Evolutionary conservation across 2,888 invertebrate species (phyloP).

Genomic region (Ophion ellenae): DNA sequence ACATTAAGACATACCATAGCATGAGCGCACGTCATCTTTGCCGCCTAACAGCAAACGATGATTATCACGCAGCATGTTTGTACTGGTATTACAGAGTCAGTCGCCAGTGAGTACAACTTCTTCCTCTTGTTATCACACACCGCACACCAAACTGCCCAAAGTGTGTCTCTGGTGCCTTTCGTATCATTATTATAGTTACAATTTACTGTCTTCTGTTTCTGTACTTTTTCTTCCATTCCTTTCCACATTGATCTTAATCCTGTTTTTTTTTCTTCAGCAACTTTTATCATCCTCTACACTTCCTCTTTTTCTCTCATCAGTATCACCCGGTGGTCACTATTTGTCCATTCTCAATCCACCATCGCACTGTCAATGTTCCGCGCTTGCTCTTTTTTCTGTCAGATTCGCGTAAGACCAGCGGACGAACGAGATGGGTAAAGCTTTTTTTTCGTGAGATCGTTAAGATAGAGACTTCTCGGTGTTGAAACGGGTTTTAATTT

Average conservation of each 20-base stretch:
- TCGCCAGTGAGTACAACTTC: constrained; percentile 83
- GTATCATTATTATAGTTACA: constrained; percentile 79
- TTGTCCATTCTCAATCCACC: constrained; percentile 35
- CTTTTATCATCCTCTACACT: constrained; percentile 14
- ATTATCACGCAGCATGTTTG: constrained; percentile 81
- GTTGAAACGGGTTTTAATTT: background rate
- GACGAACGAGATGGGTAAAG: constrained; percentile 37
- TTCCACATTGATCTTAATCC: constrained; percentile 64
- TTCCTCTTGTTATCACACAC: constrained; percentile 83
- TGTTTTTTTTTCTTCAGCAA: constrained; percentile 58
- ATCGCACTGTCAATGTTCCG: constrained; percentile 48
- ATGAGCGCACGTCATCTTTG: constrained; percentile 80
- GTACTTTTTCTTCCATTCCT: constrained; percentile 60
- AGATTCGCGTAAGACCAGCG: constrained; percentile 25
- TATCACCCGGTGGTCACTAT: constrained; percentile 16
- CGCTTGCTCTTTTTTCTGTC: constrained; percentile 38
- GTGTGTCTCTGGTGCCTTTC: constrained; percentile 80
- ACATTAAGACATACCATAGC: constrained; percentile 84
- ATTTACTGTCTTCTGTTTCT: constrained; percentile 78
- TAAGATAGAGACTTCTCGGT: constrained; percentile 15
- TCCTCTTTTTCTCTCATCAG: constrained; percentile 22
- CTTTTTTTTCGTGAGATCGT: constrained; percentile 31
- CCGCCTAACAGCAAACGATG: constrained; percentile 57
- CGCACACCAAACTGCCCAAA: constrained; percentile 80
- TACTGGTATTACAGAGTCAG: constrained; percentile 84